Percentiles rank a stretch among this genome's conserved stretches.
Conservation (phyloP, 2,888 invertebrate genomes). For the Digitonthophagus gazella region DNA sequence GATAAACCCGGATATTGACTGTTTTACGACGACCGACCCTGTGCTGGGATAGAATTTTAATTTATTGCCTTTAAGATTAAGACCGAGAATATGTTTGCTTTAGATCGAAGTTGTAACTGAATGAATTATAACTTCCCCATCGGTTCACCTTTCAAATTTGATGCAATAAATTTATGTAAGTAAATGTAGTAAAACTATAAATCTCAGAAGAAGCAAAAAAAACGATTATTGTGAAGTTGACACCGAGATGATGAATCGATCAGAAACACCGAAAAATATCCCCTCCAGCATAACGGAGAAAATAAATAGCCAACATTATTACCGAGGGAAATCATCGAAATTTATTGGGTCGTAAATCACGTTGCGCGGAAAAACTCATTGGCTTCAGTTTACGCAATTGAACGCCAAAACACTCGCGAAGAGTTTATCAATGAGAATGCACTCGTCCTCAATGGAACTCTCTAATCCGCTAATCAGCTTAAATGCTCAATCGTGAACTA, state of each 20-base stretch:
- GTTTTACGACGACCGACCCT: too few species aligned
- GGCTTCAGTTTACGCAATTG: not conserved
- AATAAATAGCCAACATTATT: not conserved
- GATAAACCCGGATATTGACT: too few species aligned
- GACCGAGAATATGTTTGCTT: not conserved
- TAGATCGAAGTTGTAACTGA: not conserved
- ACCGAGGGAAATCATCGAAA: not conserved
- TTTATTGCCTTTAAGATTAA: too few species aligned
- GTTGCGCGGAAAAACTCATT: not conserved
- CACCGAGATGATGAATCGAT: not conserved
- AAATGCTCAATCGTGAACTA: too few species aligned
- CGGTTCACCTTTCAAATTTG: too few species aligned
- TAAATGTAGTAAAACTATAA: too few species aligned
- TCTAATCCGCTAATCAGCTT: not conserved
- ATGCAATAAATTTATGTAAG: too few species aligned
- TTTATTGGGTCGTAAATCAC: not conserved
- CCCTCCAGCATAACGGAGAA: not conserved
- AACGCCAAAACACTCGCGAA: not conserved
- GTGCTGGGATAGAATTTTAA: too few species aligned
- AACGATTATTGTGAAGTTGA: not conserved
- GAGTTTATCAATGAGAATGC: not conserved
- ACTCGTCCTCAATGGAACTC: not conserved
- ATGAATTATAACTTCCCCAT: not conserved
- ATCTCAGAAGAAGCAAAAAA: not conserved
- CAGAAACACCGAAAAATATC: not conserved